A percentile compares a stretch with the other conserved stretches of the same genome.
Evolutionary conservation across 92 coral and sea anemone genomes (phyloP).

Genomic region (Epizoanthus illoricatus): DNA sequence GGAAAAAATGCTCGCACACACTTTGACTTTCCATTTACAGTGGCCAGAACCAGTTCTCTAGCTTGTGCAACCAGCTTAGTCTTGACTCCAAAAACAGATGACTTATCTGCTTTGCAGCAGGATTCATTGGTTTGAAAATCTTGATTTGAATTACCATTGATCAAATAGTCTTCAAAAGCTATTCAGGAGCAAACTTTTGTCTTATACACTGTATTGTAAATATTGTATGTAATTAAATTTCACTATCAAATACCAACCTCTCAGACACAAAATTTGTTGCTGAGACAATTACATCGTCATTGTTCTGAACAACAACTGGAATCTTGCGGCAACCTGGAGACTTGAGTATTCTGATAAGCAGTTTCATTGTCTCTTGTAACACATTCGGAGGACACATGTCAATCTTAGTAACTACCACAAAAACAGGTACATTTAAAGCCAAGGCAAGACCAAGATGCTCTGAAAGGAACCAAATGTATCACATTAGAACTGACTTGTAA

Average conservation of each 20-base stretch:
- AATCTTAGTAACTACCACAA: constrained; percentile 96
- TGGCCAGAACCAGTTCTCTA: too few relatives aligned
- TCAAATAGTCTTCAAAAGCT: too few relatives aligned
- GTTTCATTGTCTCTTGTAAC: constrained; percentile 94
- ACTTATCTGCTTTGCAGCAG: too few relatives aligned
- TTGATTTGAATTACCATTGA: too few relatives aligned
- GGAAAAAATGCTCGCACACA: too few relatives aligned
- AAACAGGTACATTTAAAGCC: constrained; percentile 95
- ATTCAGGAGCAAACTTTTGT: too few relatives aligned
- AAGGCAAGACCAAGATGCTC: constrained; percentile 97
- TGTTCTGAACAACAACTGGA: constrained; percentile 90
- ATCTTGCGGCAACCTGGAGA: constrained; percentile 99
- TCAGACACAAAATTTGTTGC: constrained; percentile 97
- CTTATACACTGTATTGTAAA: background rate
- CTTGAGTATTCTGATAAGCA: constrained; percentile 86
- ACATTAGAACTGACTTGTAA: background rate
- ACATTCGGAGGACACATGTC: constrained; percentile 99
- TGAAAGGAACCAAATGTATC: constrained; percentile 14
- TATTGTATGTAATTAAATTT: background rate
- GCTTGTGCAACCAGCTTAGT: too few relatives aligned
- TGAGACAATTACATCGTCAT: constrained; percentile 90
- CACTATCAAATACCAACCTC: constrained; percentile 52
- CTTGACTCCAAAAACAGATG: too few relatives aligned
- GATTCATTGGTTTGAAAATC: too few relatives aligned
- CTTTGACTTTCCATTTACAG: too few relatives aligned